Percentiles rank a stretch among this genome's conserved stretches.
Conservation (phyloP, 2,888 invertebrate species). For the Osmoderma eremita region DNA sequence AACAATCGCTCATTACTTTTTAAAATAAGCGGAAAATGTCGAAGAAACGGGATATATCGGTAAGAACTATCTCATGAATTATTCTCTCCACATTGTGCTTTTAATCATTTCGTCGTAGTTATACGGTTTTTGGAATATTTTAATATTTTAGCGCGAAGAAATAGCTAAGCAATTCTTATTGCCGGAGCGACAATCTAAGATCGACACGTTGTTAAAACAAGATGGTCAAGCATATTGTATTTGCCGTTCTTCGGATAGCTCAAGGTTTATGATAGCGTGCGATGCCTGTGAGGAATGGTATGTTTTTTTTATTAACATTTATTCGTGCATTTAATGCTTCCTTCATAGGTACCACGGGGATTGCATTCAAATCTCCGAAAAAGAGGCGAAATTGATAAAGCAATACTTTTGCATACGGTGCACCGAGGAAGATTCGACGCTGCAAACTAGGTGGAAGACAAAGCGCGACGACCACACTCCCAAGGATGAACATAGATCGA, state of each 20-base stretch:
- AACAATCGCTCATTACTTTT: background rate
- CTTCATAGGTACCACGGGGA: constrained; percentile 84
- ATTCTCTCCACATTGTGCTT: background rate
- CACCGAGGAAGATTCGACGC: constrained; percentile 81
- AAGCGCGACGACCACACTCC: constrained; percentile 56
- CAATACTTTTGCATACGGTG: constrained; percentile 92
- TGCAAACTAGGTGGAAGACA: constrained; percentile 69
- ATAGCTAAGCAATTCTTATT: constrained; percentile 89
- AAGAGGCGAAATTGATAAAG: constrained; percentile 92
- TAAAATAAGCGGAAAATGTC: constrained; percentile 49
- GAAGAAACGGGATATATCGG: constrained; percentile 54
- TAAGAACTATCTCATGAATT: constrained; percentile 45
- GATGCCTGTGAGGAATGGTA: constrained; percentile 97
- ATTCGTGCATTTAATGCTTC: background rate
- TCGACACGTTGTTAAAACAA: constrained; percentile 86
- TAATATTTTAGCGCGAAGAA: constrained; percentile 78
- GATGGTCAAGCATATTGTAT: constrained; percentile 95
- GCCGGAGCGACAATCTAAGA: constrained; percentile 90
- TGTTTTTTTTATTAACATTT: background rate
- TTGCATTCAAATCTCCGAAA: constrained; percentile 94
- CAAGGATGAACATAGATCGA: constrained; percentile 56
- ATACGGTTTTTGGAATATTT: background rate
- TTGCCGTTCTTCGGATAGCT: constrained; percentile 92
- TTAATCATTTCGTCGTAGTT: background rate
- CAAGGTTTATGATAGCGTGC: constrained; percentile 97